These are phyloP conservation scores for Syrista parreyssii DNA, from an alignment of 2,888 invertebrate genomes.

Conservation along the genomic window DNA sequence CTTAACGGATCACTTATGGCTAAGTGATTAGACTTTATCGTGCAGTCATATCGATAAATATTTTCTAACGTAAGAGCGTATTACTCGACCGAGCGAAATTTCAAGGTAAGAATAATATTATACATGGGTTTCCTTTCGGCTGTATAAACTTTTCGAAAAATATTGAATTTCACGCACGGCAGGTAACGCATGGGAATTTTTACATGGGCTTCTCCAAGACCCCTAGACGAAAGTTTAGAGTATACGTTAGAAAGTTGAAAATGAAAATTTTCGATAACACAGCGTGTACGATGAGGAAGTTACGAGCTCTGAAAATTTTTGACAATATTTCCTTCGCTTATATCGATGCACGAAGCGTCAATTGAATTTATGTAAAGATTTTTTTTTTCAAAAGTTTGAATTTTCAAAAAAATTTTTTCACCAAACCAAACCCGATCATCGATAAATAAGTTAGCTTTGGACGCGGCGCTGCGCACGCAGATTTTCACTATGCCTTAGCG, in stretches of 20 bases:
- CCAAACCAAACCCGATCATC: neutral
- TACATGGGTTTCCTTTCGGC: neutral
- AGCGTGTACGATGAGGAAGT: neutral
- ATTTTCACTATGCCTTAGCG: conserved; percentile 22
- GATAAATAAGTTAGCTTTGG: neutral
- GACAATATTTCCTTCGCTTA: conserved; percentile 14
- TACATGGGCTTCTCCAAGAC: neutral
- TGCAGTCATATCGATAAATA: neutral
- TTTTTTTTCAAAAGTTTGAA: neutral
- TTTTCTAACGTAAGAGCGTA: neutral
- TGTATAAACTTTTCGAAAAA: neutral
- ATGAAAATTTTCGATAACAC: neutral
- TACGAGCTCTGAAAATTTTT: neutral
- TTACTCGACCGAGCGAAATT: neutral
- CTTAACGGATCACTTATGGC: neutral
- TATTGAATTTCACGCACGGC: neutral
- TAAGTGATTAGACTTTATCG: neutral
- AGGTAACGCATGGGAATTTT: neutral
- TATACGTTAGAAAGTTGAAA: neutral
- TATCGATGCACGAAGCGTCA: neutral
- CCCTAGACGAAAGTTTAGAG: neutral
- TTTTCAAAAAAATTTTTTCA: neutral
- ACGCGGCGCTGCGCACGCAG: conserved; percentile 24
- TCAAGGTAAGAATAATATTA: neutral
- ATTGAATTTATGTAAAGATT: neutral